These are phyloP conservation scores for Balaenoptera acutorostrata DNA, from an alignment of 2,113 vertebrate genomes.

Conservation along the genomic window DNA sequence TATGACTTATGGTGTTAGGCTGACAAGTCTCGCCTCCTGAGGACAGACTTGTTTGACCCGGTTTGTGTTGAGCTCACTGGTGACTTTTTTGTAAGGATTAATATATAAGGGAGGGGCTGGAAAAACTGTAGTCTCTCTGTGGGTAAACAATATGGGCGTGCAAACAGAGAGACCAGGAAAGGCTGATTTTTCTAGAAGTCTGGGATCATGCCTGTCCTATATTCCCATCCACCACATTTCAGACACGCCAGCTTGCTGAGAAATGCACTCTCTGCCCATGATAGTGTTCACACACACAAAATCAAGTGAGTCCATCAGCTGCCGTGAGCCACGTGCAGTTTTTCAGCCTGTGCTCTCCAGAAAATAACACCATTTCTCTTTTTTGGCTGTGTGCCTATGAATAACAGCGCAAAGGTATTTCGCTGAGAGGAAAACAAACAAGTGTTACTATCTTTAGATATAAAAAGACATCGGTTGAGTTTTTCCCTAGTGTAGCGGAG, in stretches of 20 bases:
- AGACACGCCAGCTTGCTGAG: background rate
- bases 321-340: background rate
- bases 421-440: background rate
- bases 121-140: background rate
- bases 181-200: background rate
- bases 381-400: background rate
- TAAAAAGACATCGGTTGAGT: background rate
- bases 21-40: background rate
- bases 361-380: conserved; percentile 8
- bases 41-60: background rate
- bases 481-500: background rate
- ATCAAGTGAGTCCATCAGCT: background rate
- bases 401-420: background rate
- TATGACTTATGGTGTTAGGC: background rate
- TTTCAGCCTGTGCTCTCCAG: background rate
- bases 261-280: background rate
- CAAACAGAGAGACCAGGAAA: background rate
- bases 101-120: background rate
- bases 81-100: background rate
- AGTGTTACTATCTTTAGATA: background rate
- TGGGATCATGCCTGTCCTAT: background rate
- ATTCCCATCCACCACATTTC: background rate
- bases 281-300: background rate
- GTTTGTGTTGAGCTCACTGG: background rate
- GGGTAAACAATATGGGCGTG: background rate